Base-by-base conservation (phyloP, 2,888 invertebrate genomes). In the Melanotus villosus region DNA sequence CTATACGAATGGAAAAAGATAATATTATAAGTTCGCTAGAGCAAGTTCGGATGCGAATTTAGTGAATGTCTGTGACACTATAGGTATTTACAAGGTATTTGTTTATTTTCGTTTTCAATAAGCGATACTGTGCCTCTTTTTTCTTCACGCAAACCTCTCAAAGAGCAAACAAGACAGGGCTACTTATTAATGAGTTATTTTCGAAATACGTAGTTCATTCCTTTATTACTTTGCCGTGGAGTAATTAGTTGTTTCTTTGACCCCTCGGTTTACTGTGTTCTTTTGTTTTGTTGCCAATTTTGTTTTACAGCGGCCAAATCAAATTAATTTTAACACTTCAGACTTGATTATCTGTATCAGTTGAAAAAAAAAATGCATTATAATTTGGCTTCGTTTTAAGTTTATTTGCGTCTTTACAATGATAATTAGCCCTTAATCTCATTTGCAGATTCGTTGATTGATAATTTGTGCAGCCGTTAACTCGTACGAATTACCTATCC, bases 201-300 rank as follows among this genome's bases (percentile, higher is more conserved):
- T 62, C 41, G 62, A 50, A 38, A 57, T 36, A 34, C 36, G 19
- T 32, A 30, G 32, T 38, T 54, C 16, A 34, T 7, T 60, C 41
- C 32, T 60, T 58, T 59, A 45, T 38, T 58, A 58, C 30, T 65
- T 56, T 14, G 47, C 34, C 65, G 41, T 19, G 45, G 34, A 50
- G 64, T 65, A 69, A 69, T 69, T 69, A 69, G 68, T 69, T 50
- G 64, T 68, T 68, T 68, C 68, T 68, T 68, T 68, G 68, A 68
- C 68, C 68, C 45, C 57, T 63, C 23, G 18, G 60, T 60, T 54
- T 54, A 38, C 50, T 52, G n/a, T n/a, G 36, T 59, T 50, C 60
- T 65, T 65, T 65, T 65, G 65, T 65, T 65, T 65, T 59, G 57
- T 45, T 65, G 65, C 65, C 65, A 65, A 65, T 65, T 65, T 65